Percentiles rank a stretch among this genome's conserved stretches.
Evolutionary conservation across 2,797 vertebrate species (phyloP).

Genomic region (Enteromius fasciolatus): DNA sequence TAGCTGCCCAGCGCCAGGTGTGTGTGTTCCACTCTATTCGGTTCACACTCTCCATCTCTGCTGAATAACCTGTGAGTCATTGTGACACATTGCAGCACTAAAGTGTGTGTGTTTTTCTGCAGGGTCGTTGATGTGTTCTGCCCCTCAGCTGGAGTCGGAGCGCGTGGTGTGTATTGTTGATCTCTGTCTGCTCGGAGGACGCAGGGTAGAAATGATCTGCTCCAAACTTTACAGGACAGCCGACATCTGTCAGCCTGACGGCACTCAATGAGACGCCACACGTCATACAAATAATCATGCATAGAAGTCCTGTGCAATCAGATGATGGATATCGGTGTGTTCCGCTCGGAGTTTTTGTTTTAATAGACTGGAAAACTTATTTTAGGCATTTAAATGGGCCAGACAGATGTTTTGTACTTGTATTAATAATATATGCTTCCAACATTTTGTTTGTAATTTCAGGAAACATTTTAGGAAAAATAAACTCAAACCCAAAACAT

Average conservation of each 20-base stretch:
- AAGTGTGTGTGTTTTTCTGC: slow-evolving; percentile 43
- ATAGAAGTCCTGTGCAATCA: background rate
- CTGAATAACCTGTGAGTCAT: background rate
- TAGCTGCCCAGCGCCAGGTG: slow-evolving; percentile 74
- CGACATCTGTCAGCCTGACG: slow-evolving; percentile 61
- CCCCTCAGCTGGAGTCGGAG: slow-evolving; percentile 74
- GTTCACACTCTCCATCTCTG: background rate
- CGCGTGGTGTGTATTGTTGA: slow-evolving; percentile 86
- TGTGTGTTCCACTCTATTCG: slow-evolving; percentile 12
- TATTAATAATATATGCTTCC: background rate
- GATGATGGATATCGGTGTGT: background rate
- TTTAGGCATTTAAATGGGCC: background rate
- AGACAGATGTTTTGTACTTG: background rate
- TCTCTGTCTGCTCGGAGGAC: slow-evolving; percentile 83
- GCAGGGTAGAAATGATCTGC: slow-evolving; percentile 84
- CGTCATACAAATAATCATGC: background rate
- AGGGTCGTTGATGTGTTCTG: slow-evolving; percentile 82
- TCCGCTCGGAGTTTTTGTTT: background rate
- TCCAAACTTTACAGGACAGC: slow-evolving; percentile 84
- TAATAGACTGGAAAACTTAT: background rate
- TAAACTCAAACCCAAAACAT: background rate
- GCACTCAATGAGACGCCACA: background rate
- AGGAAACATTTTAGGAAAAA: background rate
- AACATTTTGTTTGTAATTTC: background rate
- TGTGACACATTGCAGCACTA: background rate